phyloP scores from a whole-genome alignment of 2,113 vertebrate genomes.

The Lycocorax pyrrhopterus region DNA sequence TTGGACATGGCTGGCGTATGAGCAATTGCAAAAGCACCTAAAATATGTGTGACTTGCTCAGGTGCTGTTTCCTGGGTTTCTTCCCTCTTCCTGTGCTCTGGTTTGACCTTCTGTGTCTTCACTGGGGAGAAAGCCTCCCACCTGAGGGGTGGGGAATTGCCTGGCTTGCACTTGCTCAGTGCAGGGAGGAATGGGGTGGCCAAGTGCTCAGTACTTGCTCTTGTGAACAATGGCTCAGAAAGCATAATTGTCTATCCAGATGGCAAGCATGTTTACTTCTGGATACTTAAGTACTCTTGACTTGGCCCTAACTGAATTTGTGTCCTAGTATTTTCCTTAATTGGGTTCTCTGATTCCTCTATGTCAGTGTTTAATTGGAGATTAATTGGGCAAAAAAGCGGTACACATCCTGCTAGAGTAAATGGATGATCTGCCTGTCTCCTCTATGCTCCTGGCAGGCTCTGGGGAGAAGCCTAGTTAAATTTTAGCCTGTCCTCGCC shows the following conservation, averaged over 20 bases:
- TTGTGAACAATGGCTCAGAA: not conserved
- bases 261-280: not conserved
- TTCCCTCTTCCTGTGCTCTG: not conserved
- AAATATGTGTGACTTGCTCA: accelerated
- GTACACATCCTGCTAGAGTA: not conserved
- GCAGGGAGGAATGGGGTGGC: not conserved
- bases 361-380: not conserved
- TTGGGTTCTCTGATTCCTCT: constrained; percentile 4
- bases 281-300: not conserved
- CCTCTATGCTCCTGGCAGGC: not conserved
- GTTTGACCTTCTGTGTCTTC: not conserved
- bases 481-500: not conserved
- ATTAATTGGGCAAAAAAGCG: not conserved
- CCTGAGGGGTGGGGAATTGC: not conserved
- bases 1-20: not conserved
- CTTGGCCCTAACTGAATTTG: not conserved
- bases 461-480: not conserved
- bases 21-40: not conserved
- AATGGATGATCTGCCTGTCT: not conserved
- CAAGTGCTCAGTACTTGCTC: not conserved
- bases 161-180: not conserved
- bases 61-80: not conserved
- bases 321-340: constrained; percentile 33
- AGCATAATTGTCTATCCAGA: not conserved
- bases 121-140: not conserved